Evolutionary conservation across 2,888 invertebrate species (phyloP).

Genomic region (Metopia argyrocephala): DNA sequence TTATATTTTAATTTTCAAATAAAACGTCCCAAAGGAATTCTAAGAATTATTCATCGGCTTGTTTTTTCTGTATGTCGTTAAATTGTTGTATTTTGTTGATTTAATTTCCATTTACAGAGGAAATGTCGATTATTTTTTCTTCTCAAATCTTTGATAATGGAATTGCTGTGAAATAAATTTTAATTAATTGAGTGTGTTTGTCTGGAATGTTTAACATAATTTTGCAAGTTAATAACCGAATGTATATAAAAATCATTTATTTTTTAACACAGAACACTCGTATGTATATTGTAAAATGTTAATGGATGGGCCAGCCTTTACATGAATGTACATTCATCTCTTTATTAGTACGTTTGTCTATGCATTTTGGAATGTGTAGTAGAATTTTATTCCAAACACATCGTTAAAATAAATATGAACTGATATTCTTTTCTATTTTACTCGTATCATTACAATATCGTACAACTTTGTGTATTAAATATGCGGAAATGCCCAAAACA

Average conservation of each 20-base stretch:
- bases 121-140: conserved; percentile 44
- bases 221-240: conserved; percentile 52
- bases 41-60: conserved; percentile 24
- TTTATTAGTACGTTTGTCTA: background rate
- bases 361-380: conserved; percentile 30
- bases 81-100: too few relatives aligned
- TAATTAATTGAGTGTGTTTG: conserved; percentile 18
- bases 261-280: background rate
- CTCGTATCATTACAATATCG: conserved; percentile 5
- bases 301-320: too few relatives aligned
- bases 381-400: conserved; percentile 48
- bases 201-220: conserved; percentile 28
- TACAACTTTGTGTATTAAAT: too few relatives aligned
- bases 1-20: conserved; percentile 16
- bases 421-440: background rate
- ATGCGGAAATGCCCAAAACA: conserved; percentile 54
- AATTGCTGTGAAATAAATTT: conserved; percentile 56
- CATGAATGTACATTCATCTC: background rate
- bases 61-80: too few relatives aligned
- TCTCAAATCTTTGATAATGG: conserved; percentile 29
- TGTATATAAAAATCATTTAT: background rate
- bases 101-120: too few relatives aligned
- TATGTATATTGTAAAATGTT: background rate
- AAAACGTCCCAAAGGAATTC: conserved; percentile 21
- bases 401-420: conserved; percentile 39